Base-by-base conservation (phyloP, 2,113 vertebrate species). In the Australoheros scitulus region DNA sequence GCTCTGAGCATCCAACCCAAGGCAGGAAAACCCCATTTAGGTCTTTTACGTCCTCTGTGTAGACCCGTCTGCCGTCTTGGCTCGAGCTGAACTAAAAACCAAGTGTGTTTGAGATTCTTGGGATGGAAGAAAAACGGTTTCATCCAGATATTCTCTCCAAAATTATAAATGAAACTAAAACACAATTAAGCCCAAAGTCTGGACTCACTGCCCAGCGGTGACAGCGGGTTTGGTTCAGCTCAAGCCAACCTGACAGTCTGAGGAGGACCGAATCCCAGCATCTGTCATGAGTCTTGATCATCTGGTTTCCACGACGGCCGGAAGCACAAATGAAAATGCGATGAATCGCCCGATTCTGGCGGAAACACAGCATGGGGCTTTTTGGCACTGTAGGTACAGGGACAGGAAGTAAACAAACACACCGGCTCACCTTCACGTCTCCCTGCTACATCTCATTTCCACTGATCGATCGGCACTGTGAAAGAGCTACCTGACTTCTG, bases 241-340 rank as follows among this genome's bases (percentile, higher is more conserved):
- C 8, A 0, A 47, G 22, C 64, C 43, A 65, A 26, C 22, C 24
- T 26, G 64, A n/a, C 29, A 20, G 43, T 47, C 14, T 6, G 64
- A 2, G 8, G 7, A 47, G 63, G 2, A 47, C 38, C 41, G 17
- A 24, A 9, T n/a, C 64, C 18, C 24, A 3, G 0, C 41, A 15
- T 14, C 11, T 5, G 11, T 3, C 11, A 43, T 1, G 4, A 43
- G 43, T 43, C 41, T 8, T 5, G 5, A 15, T 47, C 2, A 15
- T 15, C 13, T 47, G 0, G 14, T 47, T 47, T 47, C 14, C 14
- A 15, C 15, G 14, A 47, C 43, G 5, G 43, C 43, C 5, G 43
- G 43, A 47, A 5, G 43, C 43, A 47, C 11, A 15, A 47, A 47
- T 47, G 14, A 47, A 47, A 47, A 43, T 43, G 41, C 41, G 9